phyloP scores from a whole-genome alignment of 2,888 invertebrate species.

The Incurvaria masculella region DNA sequence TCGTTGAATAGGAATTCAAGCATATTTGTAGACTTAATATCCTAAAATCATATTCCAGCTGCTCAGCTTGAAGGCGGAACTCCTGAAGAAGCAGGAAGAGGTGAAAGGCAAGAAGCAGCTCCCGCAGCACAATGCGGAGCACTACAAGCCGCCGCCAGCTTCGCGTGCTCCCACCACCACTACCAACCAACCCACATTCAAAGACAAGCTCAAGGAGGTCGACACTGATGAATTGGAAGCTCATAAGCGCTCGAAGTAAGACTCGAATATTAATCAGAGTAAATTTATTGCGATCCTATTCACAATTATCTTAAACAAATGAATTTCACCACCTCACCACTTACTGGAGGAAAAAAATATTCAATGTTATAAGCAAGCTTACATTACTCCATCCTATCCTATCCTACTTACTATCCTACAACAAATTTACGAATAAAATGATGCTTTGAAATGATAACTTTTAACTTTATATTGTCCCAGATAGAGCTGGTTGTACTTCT shows the following conservation, averaged over 20 bases:
- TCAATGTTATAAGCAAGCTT: too few relatives aligned
- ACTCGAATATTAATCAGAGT: too few relatives aligned
- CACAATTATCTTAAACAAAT: too few relatives aligned
- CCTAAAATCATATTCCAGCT: constrained; percentile 36
- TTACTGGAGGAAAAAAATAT: too few relatives aligned
- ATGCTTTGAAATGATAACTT: too few relatives aligned
- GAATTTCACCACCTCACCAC: too few relatives aligned
- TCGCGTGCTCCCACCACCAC: constrained; percentile 40
- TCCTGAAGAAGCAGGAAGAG: constrained; percentile 83
- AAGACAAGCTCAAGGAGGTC: constrained; percentile 33
- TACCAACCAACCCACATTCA: constrained; percentile 35
- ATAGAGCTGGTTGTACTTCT: too few relatives aligned
- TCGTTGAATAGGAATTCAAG: too few relatives aligned
- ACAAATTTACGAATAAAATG: neutral
- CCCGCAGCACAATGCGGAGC: constrained; percentile 50
- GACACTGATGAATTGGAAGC: constrained; percentile 46
- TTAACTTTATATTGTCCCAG: too few relatives aligned
- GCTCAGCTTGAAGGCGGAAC: constrained; percentile 86
- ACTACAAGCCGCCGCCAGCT: constrained; percentile 39
- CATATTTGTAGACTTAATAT: neutral
- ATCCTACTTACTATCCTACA: neutral
- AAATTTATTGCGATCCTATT: constrained; percentile 9
- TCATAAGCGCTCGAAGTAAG: constrained; percentile 41
- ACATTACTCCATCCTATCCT: constrained; percentile 3
- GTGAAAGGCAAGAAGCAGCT: constrained; percentile 62